Conservation (phyloP, 2,888 invertebrate genomes). For the Cataglyphis livida region DNA sequence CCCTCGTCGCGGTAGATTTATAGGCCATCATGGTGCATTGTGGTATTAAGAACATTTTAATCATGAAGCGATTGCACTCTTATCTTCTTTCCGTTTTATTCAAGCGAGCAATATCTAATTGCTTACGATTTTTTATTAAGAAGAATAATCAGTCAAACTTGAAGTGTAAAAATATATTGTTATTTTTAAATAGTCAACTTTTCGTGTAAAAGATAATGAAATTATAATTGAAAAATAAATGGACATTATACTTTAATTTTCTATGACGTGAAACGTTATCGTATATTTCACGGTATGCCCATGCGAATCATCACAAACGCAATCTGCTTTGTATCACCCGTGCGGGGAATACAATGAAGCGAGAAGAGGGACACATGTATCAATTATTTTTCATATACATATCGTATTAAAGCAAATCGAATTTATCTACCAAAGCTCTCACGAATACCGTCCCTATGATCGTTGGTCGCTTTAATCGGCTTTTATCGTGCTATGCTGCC, state of each 20-base stretch:
- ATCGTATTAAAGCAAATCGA: constrained; percentile 19
- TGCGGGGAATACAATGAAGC: not conserved
- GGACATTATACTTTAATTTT: not conserved
- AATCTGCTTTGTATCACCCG: constrained; percentile 8
- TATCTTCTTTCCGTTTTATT: constrained; percentile 14
- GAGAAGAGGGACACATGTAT: constrained; percentile 7
- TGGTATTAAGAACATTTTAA: constrained; percentile 46
- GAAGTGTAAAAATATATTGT: constrained; percentile 6
- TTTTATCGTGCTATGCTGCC: constrained; percentile 30
- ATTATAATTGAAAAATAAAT: not conserved
- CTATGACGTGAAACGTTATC: not conserved
- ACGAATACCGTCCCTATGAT: not conserved
- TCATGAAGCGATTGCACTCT: constrained; percentile 22
- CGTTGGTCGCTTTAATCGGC: constrained; percentile 40
- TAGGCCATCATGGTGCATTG: constrained; percentile 17
- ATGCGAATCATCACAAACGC: constrained; percentile 7
- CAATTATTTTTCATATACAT: constrained; percentile 32
- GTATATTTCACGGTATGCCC: not conserved
- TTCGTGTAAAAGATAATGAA: not conserved
- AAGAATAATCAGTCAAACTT: constrained; percentile 11
- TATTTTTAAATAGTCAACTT: not conserved
- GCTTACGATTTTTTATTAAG: constrained; percentile 7
- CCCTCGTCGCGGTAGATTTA: constrained; percentile 37
- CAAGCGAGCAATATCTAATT: constrained; percentile 1
- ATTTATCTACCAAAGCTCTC: constrained; percentile 35